These are phyloP conservation scores for Tachysurus vachellii DNA, from an alignment of 2,113 vertebrate species.

Conservation along the genomic window DNA sequence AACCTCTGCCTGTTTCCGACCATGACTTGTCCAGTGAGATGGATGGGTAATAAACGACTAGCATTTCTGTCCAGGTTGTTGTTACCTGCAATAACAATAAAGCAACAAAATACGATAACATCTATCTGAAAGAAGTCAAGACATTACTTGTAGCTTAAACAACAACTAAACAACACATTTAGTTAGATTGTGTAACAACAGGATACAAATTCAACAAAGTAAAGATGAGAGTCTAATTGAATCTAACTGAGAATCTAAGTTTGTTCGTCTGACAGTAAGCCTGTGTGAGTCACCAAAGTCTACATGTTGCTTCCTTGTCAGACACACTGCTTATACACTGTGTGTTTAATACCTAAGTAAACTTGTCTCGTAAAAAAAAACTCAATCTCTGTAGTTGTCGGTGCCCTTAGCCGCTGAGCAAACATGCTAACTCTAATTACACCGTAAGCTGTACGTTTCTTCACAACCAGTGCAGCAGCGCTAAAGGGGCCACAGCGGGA, in stretches of 20 bases:
- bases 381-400: slow-evolving; percentile 42
- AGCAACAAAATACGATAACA: slow-evolving; percentile 6
- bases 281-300: background rate
- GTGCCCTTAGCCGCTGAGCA: slow-evolving; percentile 47
- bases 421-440: slow-evolving; percentile 55
- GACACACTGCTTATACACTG: slow-evolving; percentile 38
- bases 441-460: slow-evolving; percentile 41
- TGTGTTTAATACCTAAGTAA: slow-evolving; percentile 43
- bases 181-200: background rate
- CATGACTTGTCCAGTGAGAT: background rate
- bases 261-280: background rate
- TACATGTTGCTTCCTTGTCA: slow-evolving; percentile 17
- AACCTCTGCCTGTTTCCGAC: background rate
- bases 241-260: background rate
- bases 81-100: background rate
- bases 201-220: background rate
- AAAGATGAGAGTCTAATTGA: background rate
- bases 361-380: slow-evolving; percentile 34
- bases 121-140: background rate
- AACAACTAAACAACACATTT: background rate
- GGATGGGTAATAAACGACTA: background rate
- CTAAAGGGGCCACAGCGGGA: slow-evolving; percentile 68
- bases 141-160: background rate
- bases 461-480: slow-evolving; percentile 45
- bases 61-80: background rate